Evolutionary conservation across 2,888 invertebrate species (phyloP).

Genomic region (Drosophila crucigera): DNA sequence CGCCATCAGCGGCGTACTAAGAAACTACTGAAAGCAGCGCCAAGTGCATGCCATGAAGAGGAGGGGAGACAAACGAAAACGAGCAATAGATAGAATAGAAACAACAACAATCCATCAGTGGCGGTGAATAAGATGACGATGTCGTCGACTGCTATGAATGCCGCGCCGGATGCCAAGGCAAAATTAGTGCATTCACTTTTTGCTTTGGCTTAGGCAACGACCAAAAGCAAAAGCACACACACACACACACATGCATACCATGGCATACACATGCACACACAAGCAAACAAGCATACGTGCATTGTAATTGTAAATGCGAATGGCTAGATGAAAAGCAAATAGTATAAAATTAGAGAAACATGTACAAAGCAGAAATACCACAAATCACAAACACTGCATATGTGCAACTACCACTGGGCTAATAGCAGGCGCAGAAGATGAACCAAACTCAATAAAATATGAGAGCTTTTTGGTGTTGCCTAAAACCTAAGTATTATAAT

Average conservation of each 20-base stretch:
- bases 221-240: constrained; percentile 37
- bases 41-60: constrained; percentile 37
- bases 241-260: constrained; percentile 1
- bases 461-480: background rate
- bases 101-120: constrained; percentile 20
- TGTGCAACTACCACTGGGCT: constrained; percentile 1
- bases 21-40: constrained; percentile 34
- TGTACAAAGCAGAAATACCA: constrained; percentile 38
- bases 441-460: background rate
- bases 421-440: constrained; percentile 1
- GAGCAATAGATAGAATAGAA: constrained; percentile 59
- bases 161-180: constrained; percentile 82
- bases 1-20: constrained; percentile 25
- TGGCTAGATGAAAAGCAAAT: constrained; percentile 42
- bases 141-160: constrained; percentile 65
- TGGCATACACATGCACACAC: constrained; percentile 14
- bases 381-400: constrained; percentile 18
- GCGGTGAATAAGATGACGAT: constrained; percentile 38
- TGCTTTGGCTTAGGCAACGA: constrained; percentile 63
- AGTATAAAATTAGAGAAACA: constrained; percentile 41
- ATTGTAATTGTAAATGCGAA: constrained; percentile 64
- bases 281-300: constrained; percentile 8
- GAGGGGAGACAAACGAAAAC: constrained; percentile 25
- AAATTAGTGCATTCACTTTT: constrained; percentile 84
- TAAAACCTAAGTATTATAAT: background rate